Evolutionary conservation across 2,888 invertebrate species (phyloP).

Genomic region (Microctonus aethiopoides): DNA sequence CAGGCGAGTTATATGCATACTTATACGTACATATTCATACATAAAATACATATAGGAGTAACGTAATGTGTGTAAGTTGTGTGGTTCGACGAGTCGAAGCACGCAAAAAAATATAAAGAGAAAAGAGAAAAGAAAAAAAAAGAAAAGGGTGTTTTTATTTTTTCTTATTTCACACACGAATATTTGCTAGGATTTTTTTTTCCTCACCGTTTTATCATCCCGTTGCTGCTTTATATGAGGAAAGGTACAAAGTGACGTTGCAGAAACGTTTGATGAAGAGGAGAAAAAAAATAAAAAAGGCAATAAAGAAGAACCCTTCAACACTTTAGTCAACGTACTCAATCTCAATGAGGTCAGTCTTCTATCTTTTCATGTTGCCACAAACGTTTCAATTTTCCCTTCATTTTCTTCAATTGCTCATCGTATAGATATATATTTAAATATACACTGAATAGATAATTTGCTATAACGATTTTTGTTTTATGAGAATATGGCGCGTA

Average conservation of each 20-base stretch:
- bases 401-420: background rate
- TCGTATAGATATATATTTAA: conserved; percentile 8
- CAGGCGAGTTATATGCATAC: conserved; percentile 38
- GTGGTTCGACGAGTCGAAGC: conserved; percentile 28
- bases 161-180: background rate
- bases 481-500: too few species aligned
- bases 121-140: too few species aligned
- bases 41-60: conserved; percentile 17
- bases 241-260: background rate
- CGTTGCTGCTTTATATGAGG: background rate
- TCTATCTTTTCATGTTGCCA: background rate
- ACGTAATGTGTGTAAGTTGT: conserved; percentile 17
- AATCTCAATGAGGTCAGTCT: conserved; percentile 3
- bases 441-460: background rate
- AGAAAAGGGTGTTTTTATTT: too few species aligned
- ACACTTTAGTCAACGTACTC: conserved; percentile 8
- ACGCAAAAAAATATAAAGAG: background rate
- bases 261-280: background rate
- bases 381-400: background rate
- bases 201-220: background rate
- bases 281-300: background rate
- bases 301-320: background rate
- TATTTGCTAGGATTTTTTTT: background rate
- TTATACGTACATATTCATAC: background rate
- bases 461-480: too few species aligned